Conservation (phyloP, 2,888 invertebrate species). For the Protonemura montana region DNA sequence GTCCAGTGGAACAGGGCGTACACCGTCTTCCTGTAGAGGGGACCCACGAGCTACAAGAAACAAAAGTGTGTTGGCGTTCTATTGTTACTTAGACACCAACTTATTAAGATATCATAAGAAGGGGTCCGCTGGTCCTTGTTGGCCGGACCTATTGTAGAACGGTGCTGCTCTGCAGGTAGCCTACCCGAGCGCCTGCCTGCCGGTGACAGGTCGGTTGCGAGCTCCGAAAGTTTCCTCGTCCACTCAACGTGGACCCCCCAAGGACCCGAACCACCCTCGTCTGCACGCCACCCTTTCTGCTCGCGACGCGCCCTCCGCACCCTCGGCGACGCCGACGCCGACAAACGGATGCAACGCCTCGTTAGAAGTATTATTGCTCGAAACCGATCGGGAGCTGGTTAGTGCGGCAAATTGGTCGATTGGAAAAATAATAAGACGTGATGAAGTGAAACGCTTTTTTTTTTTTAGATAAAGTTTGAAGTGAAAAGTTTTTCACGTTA, state of each 20-base stretch:
- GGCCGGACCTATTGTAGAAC: conserved; percentile 15
- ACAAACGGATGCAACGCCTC: not conserved
- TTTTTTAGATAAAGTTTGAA: too few species aligned
- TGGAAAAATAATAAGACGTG: not conserved
- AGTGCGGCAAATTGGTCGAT: not conserved
- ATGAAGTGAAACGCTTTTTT: not conserved
- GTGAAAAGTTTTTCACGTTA: too few species aligned
- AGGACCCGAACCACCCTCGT: conserved; percentile 9
- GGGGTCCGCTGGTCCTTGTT: not conserved
- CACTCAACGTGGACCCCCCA: conserved; percentile 23
- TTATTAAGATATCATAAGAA: conserved; percentile 49
- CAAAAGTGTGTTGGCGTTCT: conserved; percentile 43
- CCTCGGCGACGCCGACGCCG: not conserved
- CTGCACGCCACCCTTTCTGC: conserved; percentile 8
- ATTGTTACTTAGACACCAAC: conserved; percentile 46
- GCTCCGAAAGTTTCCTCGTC: conserved; percentile 32
- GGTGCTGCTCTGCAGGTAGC: conserved; percentile 47
- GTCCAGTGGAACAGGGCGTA: not conserved
- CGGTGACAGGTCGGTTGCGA: conserved; percentile 23
- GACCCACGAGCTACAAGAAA: conserved; percentile 21
- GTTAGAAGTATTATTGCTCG: not conserved
- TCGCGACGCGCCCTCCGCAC: not conserved
- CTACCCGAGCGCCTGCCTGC: conserved; percentile 44
- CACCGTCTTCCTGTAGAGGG: not conserved
- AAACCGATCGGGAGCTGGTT: conserved; percentile 3